Percentiles rank a stretch among this genome's conserved stretches.
phyloP scores from a whole-genome alignment of 2,797 vertebrate species.

The Sebastes taczanowskii region DNA sequence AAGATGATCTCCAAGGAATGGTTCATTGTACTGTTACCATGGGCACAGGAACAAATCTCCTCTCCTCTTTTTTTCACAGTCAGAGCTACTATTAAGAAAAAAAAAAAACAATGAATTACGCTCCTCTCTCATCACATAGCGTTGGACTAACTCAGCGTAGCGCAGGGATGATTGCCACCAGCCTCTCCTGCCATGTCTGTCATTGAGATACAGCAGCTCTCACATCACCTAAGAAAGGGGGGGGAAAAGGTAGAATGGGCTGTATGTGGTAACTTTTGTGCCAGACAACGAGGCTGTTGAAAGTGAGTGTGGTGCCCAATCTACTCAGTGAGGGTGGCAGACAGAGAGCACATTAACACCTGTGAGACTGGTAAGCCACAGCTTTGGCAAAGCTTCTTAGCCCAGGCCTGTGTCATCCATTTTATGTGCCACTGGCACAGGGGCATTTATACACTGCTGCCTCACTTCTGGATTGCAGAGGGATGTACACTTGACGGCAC shows the following conservation, averaged over 20 bases:
- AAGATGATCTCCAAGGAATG: slow-evolving; percentile 51
- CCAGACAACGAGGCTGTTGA: slow-evolving; percentile 43
- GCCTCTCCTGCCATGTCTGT: slow-evolving; percentile 20
- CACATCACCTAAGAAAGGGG: slow-evolving; percentile 1
- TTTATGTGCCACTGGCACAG: slow-evolving; percentile 64
- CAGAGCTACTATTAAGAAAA: slow-evolving; percentile 14
- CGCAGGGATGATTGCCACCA: slow-evolving; percentile 13
- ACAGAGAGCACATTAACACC: slow-evolving; percentile 78
- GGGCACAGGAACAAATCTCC: slow-evolving; percentile 40
- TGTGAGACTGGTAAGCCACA: slow-evolving; percentile 71
- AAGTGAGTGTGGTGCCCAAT: slow-evolving; percentile 62
- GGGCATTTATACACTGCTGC: slow-evolving; percentile 51
- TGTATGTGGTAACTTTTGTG: slow-evolving; percentile 50
- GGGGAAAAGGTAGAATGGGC: neutral
- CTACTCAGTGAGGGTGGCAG: slow-evolving; percentile 70
- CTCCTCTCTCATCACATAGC: neutral
- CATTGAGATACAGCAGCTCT: slow-evolving; percentile 9
- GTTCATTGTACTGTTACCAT: slow-evolving; percentile 59
- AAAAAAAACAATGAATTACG: neutral
- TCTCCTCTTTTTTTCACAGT: neutral
- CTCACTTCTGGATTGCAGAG: slow-evolving; percentile 49
- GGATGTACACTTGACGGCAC: neutral
- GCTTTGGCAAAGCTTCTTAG: slow-evolving; percentile 80
- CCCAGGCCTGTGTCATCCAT: slow-evolving; percentile 65
- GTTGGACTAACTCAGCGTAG: slow-evolving; percentile 7